Base-by-base conservation (phyloP, 2,113 vertebrate species). In the Pluvianellus socialis region DNA sequence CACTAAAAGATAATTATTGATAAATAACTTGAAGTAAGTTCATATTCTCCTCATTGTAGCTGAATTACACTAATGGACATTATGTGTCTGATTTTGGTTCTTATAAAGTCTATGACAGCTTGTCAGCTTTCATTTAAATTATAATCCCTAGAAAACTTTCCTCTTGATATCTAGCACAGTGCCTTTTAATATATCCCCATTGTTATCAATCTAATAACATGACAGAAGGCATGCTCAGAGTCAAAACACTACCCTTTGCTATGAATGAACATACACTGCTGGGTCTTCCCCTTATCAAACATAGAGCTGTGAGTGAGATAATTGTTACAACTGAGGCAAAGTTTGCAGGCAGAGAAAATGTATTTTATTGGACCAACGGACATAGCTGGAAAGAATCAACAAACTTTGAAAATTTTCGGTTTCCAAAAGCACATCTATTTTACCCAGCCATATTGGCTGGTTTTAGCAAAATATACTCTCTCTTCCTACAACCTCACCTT, bases 31-130 rank as follows among this genome's bases (percentile, higher is more conserved):
- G 63, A 92, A 87, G 23, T 19, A 58, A 76, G 44, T 80, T 24
- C 17, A 17, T 97, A 88, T 95, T 92, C 35, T 88, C 24, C 47
- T 38, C 32, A 53, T 18, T 45, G 17, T 62, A 87, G 61, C 52
- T 92, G 84, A 87, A 91, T 96, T 97, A 55, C 35, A 84, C 82
- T 88, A 91, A 76, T 12, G 62, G 58, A 77, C 7, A 19, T 96
- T 88, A 81, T 28, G 33, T 47, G 30, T 77, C 86, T 91, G 42
- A 14, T 67, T 91, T 92, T 74, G 26, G 61, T 75, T 71, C 12
- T 17, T 90, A 42, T 10, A 32, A 79, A 55, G 26, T 67, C 47
- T 66, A 6, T 27, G 10, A 38, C n/a, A 86, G 32, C 56, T 72
- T 92, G 79, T 38, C 65, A 96, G 59, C 42, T 81, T 79, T 42